Evolutionary conservation across 2,113 vertebrate genomes (phyloP).

Genomic region (Xenopus tropicalis): DNA sequence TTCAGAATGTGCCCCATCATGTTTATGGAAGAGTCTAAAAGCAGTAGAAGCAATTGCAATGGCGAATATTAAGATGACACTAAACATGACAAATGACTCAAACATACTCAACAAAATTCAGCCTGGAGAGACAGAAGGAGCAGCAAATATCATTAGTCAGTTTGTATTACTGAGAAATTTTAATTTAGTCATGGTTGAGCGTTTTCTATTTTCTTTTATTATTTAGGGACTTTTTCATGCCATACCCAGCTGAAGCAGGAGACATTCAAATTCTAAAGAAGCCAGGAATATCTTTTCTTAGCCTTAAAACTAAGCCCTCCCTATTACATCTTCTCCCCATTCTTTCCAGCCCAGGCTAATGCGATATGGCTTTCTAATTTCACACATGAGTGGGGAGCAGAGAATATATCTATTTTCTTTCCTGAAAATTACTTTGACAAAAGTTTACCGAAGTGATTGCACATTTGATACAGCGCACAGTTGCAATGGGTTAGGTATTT

Average conservation of each 20-base stretch:
- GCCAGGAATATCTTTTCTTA: constrained; percentile 53
- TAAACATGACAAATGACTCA: constrained; percentile 31
- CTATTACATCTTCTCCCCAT: constrained; percentile 50
- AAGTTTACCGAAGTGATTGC: constrained; percentile 49
- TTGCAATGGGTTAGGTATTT: background rate
- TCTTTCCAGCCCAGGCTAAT: constrained; percentile 49
- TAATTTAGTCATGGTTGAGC: constrained; percentile 60
- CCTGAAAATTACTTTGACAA: constrained; percentile 5
- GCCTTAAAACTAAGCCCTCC: constrained; percentile 52
- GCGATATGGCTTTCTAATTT: constrained; percentile 61
- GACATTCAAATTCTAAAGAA: constrained; percentile 50
- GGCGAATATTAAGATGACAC: constrained; percentile 30
- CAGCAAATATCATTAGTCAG: constrained; percentile 47
- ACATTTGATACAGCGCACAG: constrained; percentile 4
- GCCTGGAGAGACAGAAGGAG: constrained; percentile 21
- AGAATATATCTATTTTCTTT: constrained; percentile 53
- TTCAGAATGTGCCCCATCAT: background rate
- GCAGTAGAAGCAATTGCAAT: background rate
- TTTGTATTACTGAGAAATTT: constrained; percentile 44
- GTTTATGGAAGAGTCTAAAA: constrained; percentile 13
- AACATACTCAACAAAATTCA: constrained; percentile 30
- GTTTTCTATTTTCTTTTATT: constrained; percentile 52
- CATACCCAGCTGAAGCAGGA: constrained; percentile 44
- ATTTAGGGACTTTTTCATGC: constrained; percentile 38
- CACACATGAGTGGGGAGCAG: constrained; percentile 60